Base-by-base conservation (phyloP, 2,888 invertebrate genomes). In the Colostygia pectinataria region DNA sequence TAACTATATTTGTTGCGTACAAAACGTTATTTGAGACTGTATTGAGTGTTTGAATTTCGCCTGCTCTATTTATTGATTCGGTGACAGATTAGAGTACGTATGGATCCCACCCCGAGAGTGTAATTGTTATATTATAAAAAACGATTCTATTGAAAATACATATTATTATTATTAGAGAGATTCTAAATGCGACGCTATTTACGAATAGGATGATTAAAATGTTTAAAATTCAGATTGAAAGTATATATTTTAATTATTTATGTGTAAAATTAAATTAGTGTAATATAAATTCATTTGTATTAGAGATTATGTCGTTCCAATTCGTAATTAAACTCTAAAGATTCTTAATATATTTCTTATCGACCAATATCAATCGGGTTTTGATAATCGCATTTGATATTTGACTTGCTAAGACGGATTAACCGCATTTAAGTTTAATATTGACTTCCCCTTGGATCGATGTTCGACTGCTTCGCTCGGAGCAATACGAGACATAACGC, bases 21-120 rank as follows among this genome's bases (percentile, higher is more conserved):
- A 83, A 83, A 80, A 79, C 74, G 77, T 84, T 85, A 75, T 82
- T 85, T 81, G 86, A 88, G 88, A 90, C 87, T 90, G 89, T 85
- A 50, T 41, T 77, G 87, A 83, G 85, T 87, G 87, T 84, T 78
- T 83, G 81, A 72, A 71, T 80, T 80, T 77, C 75, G 79, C 79
- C 77, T 34, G 38, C 51, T 78, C 77, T 85, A 85, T 85, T 83
- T 86, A 83, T 83, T 77, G 68, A 66, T 71, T 74, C 69, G 74
- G 69, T 55, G 66, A 66, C 72, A 77, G 68, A 71, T 74, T 70
- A 43, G 32, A 62, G 68, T 71, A 71, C 74, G 80, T 71, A 73
- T 69, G 76, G 57, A 78, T 71, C 82, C 85, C 84, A 78, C 80
- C 80, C 77, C 69, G 43, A 51, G 77, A 53, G 77, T 77, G 78